Evolutionary conservation across 2,113 vertebrate genomes (phyloP), one percentile per base, ranked within the genome.

Genomic region (Rattus rattus): DNA sequence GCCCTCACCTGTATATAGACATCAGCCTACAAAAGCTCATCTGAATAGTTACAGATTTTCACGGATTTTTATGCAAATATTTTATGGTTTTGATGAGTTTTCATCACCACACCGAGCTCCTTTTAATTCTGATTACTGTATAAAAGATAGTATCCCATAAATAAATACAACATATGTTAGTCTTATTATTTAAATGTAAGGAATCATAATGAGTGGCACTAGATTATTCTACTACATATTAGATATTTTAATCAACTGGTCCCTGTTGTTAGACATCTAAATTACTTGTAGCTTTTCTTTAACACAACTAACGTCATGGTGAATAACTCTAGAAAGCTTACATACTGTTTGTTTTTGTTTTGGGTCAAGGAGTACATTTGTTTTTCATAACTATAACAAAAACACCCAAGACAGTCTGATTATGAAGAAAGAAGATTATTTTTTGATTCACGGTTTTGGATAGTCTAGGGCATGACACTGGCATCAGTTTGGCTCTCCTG

Each of bases 271-370:
- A 56, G 87, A 72, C 33, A 14, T 61, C 33, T 94, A 70, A 83
- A 56, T 80, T 90, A 43, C 84, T 92, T 95, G 26, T 95, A 43
- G 30, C 59, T 94, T 87, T 81, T 90, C 54, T 59, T 63, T 17
- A 90, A 59, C 75, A 90, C 59, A 59, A 52, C 49, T 90, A 90
- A 47, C 47, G 28, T 36, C n/a, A 20, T 59, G 33, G 88, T 77
- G 16, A 96, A 17, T 24, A 59, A 77, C 43, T 54, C 13, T 75
- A 49, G 89, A 73, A 94, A 87, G 33, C 20, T 39, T 72, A 86
- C 7, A 2, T 7, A 67, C 4, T 79, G 20, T 94, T 90, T 63
- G 39, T 69, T 85, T 93, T 17, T 43, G 90, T 88, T 94, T 61
- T 28, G 67, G n/a, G 7, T 43, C 56, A 28, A 43, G 43, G 80